Evolutionary conservation across 2,888 invertebrate genomes (phyloP).

Genomic region (Coenonympha arcania): DNA sequence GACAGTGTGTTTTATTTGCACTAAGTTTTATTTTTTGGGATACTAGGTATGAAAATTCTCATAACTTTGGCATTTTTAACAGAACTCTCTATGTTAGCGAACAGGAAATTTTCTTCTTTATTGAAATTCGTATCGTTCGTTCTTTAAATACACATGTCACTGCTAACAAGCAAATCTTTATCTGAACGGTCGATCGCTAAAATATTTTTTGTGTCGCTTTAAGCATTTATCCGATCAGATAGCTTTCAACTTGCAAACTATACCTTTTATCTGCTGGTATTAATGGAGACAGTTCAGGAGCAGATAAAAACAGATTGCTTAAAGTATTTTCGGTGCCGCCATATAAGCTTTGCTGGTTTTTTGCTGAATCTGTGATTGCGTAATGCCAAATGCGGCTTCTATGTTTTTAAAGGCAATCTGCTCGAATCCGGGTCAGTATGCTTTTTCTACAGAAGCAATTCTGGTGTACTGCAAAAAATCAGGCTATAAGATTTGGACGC

Average conservation of each 20-base stretch:
- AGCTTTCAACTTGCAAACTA: slow-evolving; percentile 57
- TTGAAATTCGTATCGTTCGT: slow-evolving; percentile 9
- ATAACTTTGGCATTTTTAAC: too few relatives aligned
- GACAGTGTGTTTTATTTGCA: too few relatives aligned
- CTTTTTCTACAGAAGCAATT: neutral
- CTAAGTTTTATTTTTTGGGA: too few relatives aligned
- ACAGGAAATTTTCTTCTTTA: neutral
- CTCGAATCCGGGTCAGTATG: neutral
- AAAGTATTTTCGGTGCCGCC: slow-evolving; percentile 12
- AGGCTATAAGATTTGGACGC: too few relatives aligned
- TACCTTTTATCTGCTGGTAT: slow-evolving; percentile 44
- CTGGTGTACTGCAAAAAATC: too few relatives aligned
- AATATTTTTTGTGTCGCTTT: slow-evolving; percentile 47
- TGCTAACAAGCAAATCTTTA: slow-evolving; percentile 46
- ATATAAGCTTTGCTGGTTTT: slow-evolving; percentile 13
- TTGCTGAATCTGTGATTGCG: neutral
- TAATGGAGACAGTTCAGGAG: slow-evolving; percentile 24
- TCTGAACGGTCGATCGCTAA: slow-evolving; percentile 49
- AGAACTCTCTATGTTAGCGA: neutral
- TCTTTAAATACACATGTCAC: slow-evolving; percentile 53
- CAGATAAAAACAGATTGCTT: slow-evolving; percentile 19
- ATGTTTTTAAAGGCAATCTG: neutral
- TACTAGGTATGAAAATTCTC: too few relatives aligned
- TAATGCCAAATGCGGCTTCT: slow-evolving; percentile 1
- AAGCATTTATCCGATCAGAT: slow-evolving; percentile 53